Conservation (phyloP, 2,797 vertebrate species). For the Sebastes umbrosus region DNA sequence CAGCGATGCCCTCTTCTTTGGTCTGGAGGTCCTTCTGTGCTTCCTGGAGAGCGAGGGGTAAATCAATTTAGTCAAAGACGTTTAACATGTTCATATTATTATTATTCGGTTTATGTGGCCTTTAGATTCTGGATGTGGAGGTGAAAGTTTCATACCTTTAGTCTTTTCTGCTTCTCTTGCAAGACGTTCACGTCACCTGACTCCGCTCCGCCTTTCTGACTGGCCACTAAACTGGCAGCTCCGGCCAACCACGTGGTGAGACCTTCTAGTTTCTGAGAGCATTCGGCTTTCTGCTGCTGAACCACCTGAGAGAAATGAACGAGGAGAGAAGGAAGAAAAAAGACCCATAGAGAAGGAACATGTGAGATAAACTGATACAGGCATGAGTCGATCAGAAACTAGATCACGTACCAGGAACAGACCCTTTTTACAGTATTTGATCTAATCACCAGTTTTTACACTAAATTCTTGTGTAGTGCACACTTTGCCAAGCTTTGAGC, state of each 20-base stretch:
- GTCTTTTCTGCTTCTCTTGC: constrained; percentile 86
- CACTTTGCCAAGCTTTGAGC: constrained; percentile 78
- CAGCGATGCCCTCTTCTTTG: constrained; percentile 80
- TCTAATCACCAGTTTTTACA: background rate
- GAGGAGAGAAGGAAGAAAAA: background rate
- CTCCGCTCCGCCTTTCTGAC: constrained; percentile 76
- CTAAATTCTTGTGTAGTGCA: constrained; percentile 31
- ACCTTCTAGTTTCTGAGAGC: constrained; percentile 88
- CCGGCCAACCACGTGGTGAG: constrained; percentile 88
- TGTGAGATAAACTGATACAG: constrained; percentile 6
- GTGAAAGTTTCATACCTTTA: constrained; percentile 84
- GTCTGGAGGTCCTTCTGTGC: constrained; percentile 88
- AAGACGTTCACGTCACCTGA: constrained; percentile 83
- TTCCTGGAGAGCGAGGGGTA: constrained; percentile 75
- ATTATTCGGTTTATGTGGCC: background rate
- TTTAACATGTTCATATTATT: background rate
- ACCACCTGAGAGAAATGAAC: constrained; percentile 81
- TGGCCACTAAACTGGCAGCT: constrained; percentile 82
- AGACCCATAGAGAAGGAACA: constrained; percentile 11
- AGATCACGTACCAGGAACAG: background rate
- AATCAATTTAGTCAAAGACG: background rate
- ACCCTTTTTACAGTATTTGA: background rate
- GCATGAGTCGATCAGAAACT: background rate
- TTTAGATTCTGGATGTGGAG: background rate
- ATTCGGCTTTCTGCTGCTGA: constrained; percentile 91